phyloP scores from a whole-genome alignment of 2,797 vertebrate genomes.

The Phyllotis vaccarum region DNA sequence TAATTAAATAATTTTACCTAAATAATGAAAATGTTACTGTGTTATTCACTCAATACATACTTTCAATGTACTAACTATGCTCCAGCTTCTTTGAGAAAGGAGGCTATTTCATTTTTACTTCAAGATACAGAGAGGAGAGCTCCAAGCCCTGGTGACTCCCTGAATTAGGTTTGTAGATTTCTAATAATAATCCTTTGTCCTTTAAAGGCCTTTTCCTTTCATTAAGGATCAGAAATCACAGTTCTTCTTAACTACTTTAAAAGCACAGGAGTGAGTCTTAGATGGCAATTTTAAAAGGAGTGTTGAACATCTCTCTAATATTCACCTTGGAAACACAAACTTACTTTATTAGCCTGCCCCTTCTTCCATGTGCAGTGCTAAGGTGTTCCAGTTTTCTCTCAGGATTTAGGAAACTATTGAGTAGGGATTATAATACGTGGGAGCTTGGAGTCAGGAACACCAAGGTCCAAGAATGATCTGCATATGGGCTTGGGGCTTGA shows the following conservation, averaged over 20 bases:
- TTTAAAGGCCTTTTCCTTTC: neutral
- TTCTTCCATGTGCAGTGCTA: neutral
- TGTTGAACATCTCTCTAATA: slow-evolving; percentile 7
- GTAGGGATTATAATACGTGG: neutral
- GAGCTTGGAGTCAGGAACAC: neutral
- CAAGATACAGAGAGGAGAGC: neutral
- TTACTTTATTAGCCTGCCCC: neutral
- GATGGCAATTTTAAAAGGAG: neutral
- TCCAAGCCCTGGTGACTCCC: neutral
- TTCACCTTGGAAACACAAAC: neutral
- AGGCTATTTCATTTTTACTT: neutral
- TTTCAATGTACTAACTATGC: neutral
- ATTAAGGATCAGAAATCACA: neutral
- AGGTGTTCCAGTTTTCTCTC: neutral
- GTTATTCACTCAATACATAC: neutral
- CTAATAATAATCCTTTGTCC: neutral
- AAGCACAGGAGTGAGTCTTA: neutral
- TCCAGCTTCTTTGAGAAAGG: neutral
- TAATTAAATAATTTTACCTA: neutral
- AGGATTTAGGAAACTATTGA: neutral
- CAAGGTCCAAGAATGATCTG: accelerated
- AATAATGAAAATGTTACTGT: slow-evolving; percentile 16
- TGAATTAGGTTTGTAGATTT: neutral
- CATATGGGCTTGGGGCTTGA: neutral
- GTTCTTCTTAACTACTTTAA: neutral